These are phyloP conservation scores for Ambastaia sidthimunki DNA, from an alignment of 2,797 vertebrate genomes.

Conservation along the genomic window DNA sequence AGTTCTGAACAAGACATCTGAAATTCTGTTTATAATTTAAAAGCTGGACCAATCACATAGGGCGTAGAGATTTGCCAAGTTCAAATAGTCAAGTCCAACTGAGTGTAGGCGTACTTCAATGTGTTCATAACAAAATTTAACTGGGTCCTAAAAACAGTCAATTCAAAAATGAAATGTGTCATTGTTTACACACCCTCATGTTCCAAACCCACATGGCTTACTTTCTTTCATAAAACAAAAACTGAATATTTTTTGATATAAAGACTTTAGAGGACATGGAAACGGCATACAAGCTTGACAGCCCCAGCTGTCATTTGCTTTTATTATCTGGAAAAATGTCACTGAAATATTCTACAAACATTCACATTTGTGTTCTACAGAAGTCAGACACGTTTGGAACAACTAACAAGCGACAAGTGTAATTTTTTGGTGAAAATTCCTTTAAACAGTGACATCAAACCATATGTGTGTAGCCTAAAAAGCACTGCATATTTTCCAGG, in stretches of 20 bases:
- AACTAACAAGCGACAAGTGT: not conserved
- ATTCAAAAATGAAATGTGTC: too few relatives aligned
- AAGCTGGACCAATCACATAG: not conserved
- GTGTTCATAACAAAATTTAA: not conserved
- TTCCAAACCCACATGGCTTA: not conserved
- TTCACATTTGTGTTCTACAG: not conserved
- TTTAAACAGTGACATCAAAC: not conserved
- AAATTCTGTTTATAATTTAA: constrained; percentile 5
- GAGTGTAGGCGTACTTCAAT: too few relatives aligned
- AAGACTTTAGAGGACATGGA: not conserved
- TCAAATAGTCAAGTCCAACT: not conserved
- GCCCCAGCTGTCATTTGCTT: not conserved
- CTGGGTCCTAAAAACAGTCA: not conserved
- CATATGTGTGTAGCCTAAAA: constrained; percentile 4
- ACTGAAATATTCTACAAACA: not conserved
- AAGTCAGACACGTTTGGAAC: not conserved
- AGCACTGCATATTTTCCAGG: constrained; percentile 36
- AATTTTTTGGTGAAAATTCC: constrained; percentile 56
- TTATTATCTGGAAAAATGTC: not conserved
- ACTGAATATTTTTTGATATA: not conserved
- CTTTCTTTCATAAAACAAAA: not conserved
- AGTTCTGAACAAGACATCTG: not conserved
- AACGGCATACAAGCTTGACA: too few relatives aligned
- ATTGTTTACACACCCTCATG: not conserved
- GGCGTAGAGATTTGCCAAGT: not conserved